Base-by-base conservation (phyloP, 2,888 invertebrate genomes). In the Sisyra nigra region DNA sequence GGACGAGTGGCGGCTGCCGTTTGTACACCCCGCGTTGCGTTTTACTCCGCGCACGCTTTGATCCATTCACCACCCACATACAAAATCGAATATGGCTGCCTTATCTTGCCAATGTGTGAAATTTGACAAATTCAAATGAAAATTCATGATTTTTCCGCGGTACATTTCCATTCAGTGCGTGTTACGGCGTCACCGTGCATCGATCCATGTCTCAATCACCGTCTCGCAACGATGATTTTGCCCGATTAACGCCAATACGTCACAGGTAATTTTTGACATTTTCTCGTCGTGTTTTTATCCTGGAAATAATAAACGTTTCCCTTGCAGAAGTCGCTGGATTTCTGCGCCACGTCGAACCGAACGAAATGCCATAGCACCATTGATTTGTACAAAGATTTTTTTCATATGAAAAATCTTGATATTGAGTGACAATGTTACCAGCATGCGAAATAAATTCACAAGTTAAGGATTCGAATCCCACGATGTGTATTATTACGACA, bases 201-300 rank as follows among this genome's bases (percentile, higher is more conserved):
- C 24, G 3, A 24, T 24, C 3, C 3, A 24, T 24, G 24, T 24
- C 24, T 24, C 7, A 3, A 24, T 24, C 24, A 24, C 5, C 24
- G 24, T 24, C 7, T 3, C 24, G 24, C 3, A 7, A 24, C 24
- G 24, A 3, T 31, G 30, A 15, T 29, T 31, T n/a, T 40, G 30
- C 11, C 9, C 29, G 29, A 30, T 40, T 40, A 29, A 31, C 9
- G 31, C 10, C 29, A 30, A 29, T 40, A 40, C 40, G 40, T 40
- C 40, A 40, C 31, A 40, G 40, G 40, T 40, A 40, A 40, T 31
- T 15, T 40, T 40, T 40, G 40, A 40, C 40, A 15, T 40, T 40
- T 40, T n/a, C n/a, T n/a, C n/a, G n/a, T n/a, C 40, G 18, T 17
- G 17, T 40, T 18, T 40, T 15, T 15, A 7, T 24, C 24, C 7